Base-by-base conservation (phyloP, 2,888 invertebrate genomes). In the Drosophila rellima region DNA sequence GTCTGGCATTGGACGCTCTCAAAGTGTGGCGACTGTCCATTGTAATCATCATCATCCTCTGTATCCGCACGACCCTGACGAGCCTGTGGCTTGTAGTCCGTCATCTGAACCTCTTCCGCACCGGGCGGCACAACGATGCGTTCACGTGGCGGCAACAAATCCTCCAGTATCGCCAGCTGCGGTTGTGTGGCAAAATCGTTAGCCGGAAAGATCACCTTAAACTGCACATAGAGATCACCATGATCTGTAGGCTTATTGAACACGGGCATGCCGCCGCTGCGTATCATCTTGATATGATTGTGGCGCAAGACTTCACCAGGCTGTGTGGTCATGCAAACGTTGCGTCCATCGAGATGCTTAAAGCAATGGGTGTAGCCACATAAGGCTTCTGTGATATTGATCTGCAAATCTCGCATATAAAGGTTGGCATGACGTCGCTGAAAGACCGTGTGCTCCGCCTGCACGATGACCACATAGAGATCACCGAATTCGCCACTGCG, bases 241-340 rank as follows among this genome's bases (percentile, higher is more conserved):
- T 95, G 96, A 85, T 97, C 96, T 91, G 96, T 96, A 6, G 97
- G 97, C 92, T 96, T 96, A 91, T 96, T 96, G 87, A 95, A 95
- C 37, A 95, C 94, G 1, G 98, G 98, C 98, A 98, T 98, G 20
- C 98, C 98, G 92, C 98, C 97, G 5, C 96, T 96, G 70, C 93
- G 93, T 61, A 98, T 95, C 70, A 95, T 95, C 91, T 96, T 96
- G 2, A 96, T 93, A 89, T 95, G 94, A 91, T 96, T 97, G 57
- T 97, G 75, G 7, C 51, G 95, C 73, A 98, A 95, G 17, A 98
- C 95, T 80, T 96, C 95, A 15, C 98, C 98, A 5, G 96, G 94
- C 3, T 95, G 94, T 82, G 95, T 96, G 91, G 94, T 95, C 59
- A 99, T 94, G 56, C 97, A 93, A 69, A 98, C 93, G 88, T 96